Base-by-base conservation (phyloP, 2,888 invertebrate genomes). In the Eupithecia subumbrata region DNA sequence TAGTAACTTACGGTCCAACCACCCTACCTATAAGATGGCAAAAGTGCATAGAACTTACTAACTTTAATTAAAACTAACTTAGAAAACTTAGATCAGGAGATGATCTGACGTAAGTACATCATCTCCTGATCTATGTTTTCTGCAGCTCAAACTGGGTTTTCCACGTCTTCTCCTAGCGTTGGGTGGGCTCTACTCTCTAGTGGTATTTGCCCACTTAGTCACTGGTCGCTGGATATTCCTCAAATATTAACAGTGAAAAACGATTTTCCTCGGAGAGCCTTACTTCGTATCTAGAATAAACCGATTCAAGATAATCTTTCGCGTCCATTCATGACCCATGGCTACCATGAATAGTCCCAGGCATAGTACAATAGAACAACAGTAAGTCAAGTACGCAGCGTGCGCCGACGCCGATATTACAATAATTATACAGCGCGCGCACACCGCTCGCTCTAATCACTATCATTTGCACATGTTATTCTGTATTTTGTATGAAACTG, bases 401-500 rank as follows among this genome's bases (percentile, higher is more conserved):
- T 76, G 85, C 87, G 84, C 87, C 85, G 85, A 78, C 84, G 72
- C 71, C 81, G 84, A 89, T 91, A 95, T 94, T 93, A 95, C 90
- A 94, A 93, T 92, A 92, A 94, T 95, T 94, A 95, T 88, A 88
- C 81, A 86, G 90, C 93, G 91, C 93, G 91, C 92, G 93, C 84
- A 85, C 84, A 60, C 84, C 86, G 83, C 83, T 67, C 73, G 84
- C 86, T 85, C 86, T 94, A 94, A 94, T 93, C 91, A 94, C 94
- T 94, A 91, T 94, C 90, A 94, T 95, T 95, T 94, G 91, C 92
- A 86, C 91, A 89, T 92, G 93, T 93, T 93, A 92, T 92, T 92
- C 91, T 92, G 90, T 92, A 90, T 90, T 88, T 90, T 84, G 89
- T 89, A 90, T 90, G 90, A 92, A 92, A 91, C 87, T 88, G 83